Evolutionary conservation across 2,113 vertebrate species (phyloP).

Genomic region (Entomyzon cyanotis): DNA sequence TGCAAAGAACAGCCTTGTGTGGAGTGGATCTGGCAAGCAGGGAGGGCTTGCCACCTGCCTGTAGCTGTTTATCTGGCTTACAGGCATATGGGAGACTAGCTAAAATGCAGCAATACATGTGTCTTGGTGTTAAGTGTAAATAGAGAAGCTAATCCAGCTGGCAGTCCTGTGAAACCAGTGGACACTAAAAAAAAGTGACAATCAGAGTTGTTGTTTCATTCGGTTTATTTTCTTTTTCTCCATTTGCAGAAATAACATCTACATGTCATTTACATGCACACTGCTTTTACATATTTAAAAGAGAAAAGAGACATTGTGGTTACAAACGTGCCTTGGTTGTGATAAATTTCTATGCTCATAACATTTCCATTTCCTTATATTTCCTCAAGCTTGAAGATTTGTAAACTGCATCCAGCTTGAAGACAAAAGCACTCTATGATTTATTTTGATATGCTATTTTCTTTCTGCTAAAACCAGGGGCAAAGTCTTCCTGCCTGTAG

Average conservation of each 20-base stretch:
- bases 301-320: neutral
- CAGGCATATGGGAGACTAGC: neutral
- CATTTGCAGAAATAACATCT: slow-evolving; percentile 65
- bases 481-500: slow-evolving; percentile 34
- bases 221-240: neutral
- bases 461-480: slow-evolving; percentile 7
- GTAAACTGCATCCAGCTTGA: slow-evolving; percentile 54
- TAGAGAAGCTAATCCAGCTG: slow-evolving; percentile 7
- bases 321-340: slow-evolving; percentile 49
- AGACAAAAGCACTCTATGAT: neutral
- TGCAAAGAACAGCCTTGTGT: neutral
- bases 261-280: slow-evolving; percentile 66
- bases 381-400: slow-evolving; percentile 61
- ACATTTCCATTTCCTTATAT: slow-evolving; percentile 65
- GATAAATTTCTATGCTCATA: slow-evolving; percentile 50
- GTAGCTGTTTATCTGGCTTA: neutral
- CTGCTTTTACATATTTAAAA: slow-evolving; percentile 37
- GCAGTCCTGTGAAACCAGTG: neutral
- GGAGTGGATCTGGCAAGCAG: neutral
- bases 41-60: slow-evolving; percentile 13
- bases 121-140: neutral
- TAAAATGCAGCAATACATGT: slow-evolving; percentile 3
- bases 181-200: neutral
- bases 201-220: neutral
- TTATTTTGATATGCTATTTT: neutral